A percentile compares a stretch with the other conserved stretches of the same genome.
Evolutionary conservation across 2,888 invertebrate genomes (phyloP).

Genomic region (Ophion slaviceki): DNA sequence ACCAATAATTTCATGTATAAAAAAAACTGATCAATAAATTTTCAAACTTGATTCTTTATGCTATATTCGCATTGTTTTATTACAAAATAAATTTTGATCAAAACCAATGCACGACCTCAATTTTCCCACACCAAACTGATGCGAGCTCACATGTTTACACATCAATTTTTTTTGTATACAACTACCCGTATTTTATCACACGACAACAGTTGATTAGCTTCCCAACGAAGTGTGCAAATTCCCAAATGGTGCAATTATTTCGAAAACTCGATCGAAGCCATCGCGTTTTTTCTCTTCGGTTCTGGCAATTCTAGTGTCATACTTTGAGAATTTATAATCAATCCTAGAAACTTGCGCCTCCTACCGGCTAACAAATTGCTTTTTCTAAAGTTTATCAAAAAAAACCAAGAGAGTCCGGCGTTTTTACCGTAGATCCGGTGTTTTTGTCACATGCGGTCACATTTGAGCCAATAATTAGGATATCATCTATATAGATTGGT

Average conservation of each 20-base stretch:
- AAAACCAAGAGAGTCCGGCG: constrained; percentile 27
- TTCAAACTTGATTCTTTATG: no score
- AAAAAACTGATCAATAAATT: no score
- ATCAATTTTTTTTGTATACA: constrained; percentile 48
- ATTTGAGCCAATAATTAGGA: constrained; percentile 11
- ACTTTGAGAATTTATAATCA: not conserved
- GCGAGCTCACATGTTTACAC: no score
- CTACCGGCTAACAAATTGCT: constrained; percentile 29
- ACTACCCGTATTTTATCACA: constrained; percentile 49
- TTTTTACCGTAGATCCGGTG: not conserved
- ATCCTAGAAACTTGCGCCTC: constrained; percentile 30
- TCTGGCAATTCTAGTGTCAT: constrained; percentile 22
- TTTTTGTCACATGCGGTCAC: constrained; percentile 5
- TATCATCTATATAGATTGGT: constrained; percentile 34
- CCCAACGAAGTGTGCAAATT: constrained; percentile 38
- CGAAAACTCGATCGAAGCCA: not conserved
- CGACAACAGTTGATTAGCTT: constrained; percentile 63
- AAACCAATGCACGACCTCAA: no score
- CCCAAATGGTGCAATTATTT: constrained; percentile 34
- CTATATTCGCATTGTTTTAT: no score
- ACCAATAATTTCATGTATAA: no score
- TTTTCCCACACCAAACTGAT: no score
- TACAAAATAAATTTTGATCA: no score
- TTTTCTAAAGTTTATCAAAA: constrained; percentile 38
- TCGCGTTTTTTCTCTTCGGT: constrained; percentile 4